Conservation (phyloP, 2,113 vertebrate species). For the Xerus inauris region DNA sequence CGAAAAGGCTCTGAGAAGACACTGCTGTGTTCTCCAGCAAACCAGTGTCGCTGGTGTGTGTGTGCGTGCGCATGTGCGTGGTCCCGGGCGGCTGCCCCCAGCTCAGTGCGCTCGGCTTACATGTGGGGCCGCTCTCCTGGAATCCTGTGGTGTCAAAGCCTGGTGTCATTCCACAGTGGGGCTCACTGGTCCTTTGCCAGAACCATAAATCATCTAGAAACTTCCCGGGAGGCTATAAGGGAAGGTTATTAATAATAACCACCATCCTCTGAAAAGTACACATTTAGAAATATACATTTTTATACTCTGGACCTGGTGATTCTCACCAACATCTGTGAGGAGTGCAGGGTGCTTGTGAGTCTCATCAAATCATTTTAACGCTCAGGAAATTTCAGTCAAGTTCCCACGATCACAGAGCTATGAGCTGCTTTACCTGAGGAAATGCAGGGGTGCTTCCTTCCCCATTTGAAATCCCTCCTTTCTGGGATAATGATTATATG, state of each 20-base stretch:
- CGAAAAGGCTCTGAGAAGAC: background rate
- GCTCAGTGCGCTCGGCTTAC: conserved; percentile 37
- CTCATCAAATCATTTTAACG: background rate
- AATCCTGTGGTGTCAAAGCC: background rate
- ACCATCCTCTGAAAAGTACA: background rate
- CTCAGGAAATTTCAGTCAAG: background rate
- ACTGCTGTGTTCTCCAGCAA: conserved; percentile 67
- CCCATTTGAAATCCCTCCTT: background rate
- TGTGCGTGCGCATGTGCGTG: background rate
- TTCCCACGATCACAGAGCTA: background rate
- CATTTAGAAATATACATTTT: background rate
- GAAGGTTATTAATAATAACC: background rate
- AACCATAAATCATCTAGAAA: conserved; percentile 43
- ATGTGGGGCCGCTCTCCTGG: background rate
- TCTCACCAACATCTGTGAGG: background rate
- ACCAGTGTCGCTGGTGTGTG: conserved; percentile 31
- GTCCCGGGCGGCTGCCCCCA: background rate
- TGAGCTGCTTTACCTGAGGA: background rate
- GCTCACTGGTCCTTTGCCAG: background rate
- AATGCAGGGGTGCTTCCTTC: background rate
- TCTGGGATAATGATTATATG: background rate
- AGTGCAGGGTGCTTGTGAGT: fast-evolving
- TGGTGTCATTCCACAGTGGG: background rate
- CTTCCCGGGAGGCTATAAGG: background rate
- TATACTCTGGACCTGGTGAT: background rate